Base-by-base conservation (phyloP, 2,797 vertebrate genomes). In the Lutjanus argentimaculatus region DNA sequence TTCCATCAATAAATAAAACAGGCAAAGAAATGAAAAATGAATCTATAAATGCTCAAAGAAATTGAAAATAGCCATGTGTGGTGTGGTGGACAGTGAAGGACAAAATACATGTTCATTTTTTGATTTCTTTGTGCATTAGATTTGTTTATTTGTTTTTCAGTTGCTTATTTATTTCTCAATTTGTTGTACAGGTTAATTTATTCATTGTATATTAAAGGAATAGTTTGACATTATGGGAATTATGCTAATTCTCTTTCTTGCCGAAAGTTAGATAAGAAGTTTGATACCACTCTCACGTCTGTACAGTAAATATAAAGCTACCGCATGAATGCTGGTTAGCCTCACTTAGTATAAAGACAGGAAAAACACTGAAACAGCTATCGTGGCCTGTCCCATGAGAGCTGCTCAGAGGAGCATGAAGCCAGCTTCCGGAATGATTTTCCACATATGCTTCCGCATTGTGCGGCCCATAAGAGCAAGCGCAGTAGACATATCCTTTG, bases 341-440 rank as follows among this genome's bases (percentile, higher is more conserved):
- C 64, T 68, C 80, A 52, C 57, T 72, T 69, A 69, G 42, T 59
- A 69, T 56, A 22, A 68, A 77, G 8, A 76, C 19, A 58, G 22
- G 19, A 70, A 48, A 76, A 14, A 8, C 11, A 15, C 3, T 14
- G 56, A 63, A 55, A 52, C 45, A 46, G 14, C 22, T 46, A n/a
- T 15, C 1, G 30, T 51, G 12, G n/a, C 30, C 19, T 64, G 17
- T 30, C 30, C 30, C 30, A 36, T 36, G 30, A 36, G 30, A 36
- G 30, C 30, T 36, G 30, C 5, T 36, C 30, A 36, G 30, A 36
- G 30, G 30, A 36, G 30, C 30, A 4, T 36, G 30, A 36, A 30
- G 25, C 4, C 25, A 30, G 4, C 25, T 30, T 30, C 25, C 25
- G 4, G 25, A 2, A 30, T 30, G 25, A 30, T 30, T 30, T 30